Percentiles rank a stretch among this genome's conserved stretches.
These are phyloP conservation scores for Chiroxiphia lanceolata DNA, from an alignment of 2,797 vertebrate species.

Conservation along the genomic window DNA sequence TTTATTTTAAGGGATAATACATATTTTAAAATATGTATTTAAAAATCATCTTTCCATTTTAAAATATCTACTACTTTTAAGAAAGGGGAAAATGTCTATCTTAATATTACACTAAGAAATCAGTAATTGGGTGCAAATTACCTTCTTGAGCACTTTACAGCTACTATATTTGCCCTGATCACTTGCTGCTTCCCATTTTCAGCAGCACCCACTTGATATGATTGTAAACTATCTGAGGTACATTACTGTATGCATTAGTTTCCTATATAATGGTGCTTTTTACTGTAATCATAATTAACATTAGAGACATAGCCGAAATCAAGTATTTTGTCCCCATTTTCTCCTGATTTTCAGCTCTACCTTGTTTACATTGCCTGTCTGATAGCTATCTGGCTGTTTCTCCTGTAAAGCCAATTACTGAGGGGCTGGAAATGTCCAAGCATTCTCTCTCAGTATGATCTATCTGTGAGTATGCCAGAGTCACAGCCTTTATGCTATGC, in stretches of 20 bases:
- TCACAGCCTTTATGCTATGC: neutral
- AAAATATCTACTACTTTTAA: neutral
- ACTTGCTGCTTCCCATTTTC: neutral
- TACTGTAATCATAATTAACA: neutral
- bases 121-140: neutral
- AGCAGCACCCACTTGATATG: neutral
- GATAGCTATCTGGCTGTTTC: neutral
- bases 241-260: fast-evolving
- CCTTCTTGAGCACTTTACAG: neutral
- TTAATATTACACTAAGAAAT: neutral
- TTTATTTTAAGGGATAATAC: neutral
- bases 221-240: neutral
- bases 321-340: neutral
- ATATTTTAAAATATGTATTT: neutral
- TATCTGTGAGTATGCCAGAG: neutral
- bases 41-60: neutral
- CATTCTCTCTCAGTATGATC: neutral
- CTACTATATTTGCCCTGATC: neutral
- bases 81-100: neutral
- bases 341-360: neutral
- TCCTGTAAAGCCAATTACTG: neutral
- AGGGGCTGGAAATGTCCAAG: neutral
- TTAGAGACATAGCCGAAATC: neutral
- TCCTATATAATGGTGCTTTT: neutral
- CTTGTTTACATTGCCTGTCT: neutral